Conservation (phyloP, 2,797 vertebrate genomes). For the Channallabes apus region DNA sequence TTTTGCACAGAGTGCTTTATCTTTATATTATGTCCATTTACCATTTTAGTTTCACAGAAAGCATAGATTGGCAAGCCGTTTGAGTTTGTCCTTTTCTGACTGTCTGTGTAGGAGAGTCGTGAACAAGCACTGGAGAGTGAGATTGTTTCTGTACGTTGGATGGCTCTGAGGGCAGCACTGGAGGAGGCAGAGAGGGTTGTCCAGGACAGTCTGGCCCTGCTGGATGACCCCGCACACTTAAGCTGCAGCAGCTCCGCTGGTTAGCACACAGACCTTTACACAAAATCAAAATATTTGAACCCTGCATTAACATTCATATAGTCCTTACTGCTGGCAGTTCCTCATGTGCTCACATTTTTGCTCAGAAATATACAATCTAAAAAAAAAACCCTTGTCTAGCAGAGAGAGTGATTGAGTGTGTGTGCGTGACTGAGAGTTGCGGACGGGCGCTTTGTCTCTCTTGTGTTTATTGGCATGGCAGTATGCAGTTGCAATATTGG, state of each 20-base stretch:
- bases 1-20: background rate
- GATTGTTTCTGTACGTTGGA: conserved; percentile 73
- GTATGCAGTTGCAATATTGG: background rate
- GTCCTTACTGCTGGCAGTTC: background rate
- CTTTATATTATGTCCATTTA: background rate
- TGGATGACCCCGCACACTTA: conserved; percentile 85
- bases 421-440: background rate
- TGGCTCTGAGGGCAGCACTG: conserved; percentile 71
- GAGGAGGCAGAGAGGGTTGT: conserved; percentile 82
- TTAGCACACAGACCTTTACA: conserved; percentile 51
- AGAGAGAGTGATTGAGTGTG: background rate
- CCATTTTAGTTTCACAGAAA: background rate
- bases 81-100: background rate
- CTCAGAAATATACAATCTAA: background rate
- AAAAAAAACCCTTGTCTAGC: background rate
- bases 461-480: background rate
- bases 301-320: background rate
- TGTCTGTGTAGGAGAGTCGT: conserved; percentile 72
- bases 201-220: conserved; percentile 79
- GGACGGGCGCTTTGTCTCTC: background rate
- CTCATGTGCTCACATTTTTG: background rate
- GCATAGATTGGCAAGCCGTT: background rate
- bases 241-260: conserved; percentile 89
- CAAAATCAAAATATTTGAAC: background rate
- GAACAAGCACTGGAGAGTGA: conserved; percentile 72